Evolutionary conservation across 2,113 vertebrate species (phyloP).

Genomic region (Empidonax traillii): DNA sequence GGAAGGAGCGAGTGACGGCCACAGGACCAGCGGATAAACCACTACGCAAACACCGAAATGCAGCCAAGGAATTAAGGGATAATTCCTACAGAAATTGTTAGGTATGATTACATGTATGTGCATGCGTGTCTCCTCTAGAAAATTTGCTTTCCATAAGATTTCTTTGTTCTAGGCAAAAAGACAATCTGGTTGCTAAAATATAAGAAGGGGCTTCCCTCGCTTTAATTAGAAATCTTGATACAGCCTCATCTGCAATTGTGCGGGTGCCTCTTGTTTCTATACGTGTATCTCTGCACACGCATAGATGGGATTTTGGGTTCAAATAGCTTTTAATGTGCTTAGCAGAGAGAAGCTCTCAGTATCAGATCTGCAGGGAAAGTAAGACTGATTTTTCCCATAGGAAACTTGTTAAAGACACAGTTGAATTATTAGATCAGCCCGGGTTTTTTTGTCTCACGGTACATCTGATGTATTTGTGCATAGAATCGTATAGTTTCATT

Average conservation of each 20-base stretch:
- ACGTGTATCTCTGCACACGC: background rate
- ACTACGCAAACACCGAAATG: background rate
- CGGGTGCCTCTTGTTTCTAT: background rate
- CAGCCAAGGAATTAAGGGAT: conserved; percentile 13
- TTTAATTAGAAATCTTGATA: conserved; percentile 22
- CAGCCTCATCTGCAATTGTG: background rate
- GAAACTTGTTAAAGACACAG: conserved; percentile 43
- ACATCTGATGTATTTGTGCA: background rate
- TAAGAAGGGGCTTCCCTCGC: background rate
- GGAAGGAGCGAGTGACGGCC: background rate
- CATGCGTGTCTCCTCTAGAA: background rate
- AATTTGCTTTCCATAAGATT: conserved; percentile 17
- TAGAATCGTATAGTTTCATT: background rate
- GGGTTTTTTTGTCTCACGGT: background rate
- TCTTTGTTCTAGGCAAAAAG: conserved; percentile 52
- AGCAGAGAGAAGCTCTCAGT: conserved; percentile 9
- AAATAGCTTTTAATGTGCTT: conserved; percentile 35
- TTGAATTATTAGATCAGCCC: conserved; percentile 42
- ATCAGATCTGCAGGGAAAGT: conserved; percentile 38
- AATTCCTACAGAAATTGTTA: background rate
- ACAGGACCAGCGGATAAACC: background rate
- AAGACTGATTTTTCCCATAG: conserved; percentile 54
- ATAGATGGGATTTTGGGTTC: conserved; percentile 21
- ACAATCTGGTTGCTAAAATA: background rate
- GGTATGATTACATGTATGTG: background rate